These are phyloP conservation scores for Aphodius granarius DNA, from an alignment of 2,888 invertebrate species.

Conservation along the genomic window DNA sequence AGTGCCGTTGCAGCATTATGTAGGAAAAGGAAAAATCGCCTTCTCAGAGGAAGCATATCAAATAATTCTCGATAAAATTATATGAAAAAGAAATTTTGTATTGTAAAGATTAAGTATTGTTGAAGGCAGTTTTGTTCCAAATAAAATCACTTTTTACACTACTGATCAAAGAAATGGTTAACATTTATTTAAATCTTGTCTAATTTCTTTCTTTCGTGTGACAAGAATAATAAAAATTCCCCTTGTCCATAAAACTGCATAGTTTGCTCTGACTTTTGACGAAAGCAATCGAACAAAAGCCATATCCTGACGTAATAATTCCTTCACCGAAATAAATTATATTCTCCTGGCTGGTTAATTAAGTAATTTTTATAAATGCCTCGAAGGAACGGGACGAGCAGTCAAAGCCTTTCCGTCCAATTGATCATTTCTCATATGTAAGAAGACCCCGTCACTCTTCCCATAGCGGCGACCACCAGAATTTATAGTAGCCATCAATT, in stretches of 20 bases:
- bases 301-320: background rate
- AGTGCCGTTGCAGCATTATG: background rate
- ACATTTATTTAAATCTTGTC: too few relatives aligned
- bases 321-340: background rate
- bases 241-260: too few relatives aligned
- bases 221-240: too few relatives aligned
- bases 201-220: too few relatives aligned
- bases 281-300: background rate
- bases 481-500: slow-evolving; percentile 26
- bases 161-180: too few relatives aligned
- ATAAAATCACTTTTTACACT: too few relatives aligned
- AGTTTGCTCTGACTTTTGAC: too few relatives aligned
- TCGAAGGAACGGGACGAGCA: background rate
- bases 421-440: background rate
- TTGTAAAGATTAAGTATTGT: background rate
- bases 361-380: background rate
- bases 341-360: background rate
- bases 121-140: too few relatives aligned
- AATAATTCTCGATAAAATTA: background rate
- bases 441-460: background rate
- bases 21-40: background rate
- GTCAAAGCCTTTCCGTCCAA: background rate
- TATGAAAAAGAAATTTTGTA: background rate
- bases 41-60: background rate
- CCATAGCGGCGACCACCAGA: background rate